These are phyloP conservation scores for Eptesicus fuscus DNA, from an alignment of 2,113 vertebrate genomes.

Conservation along the genomic window DNA sequence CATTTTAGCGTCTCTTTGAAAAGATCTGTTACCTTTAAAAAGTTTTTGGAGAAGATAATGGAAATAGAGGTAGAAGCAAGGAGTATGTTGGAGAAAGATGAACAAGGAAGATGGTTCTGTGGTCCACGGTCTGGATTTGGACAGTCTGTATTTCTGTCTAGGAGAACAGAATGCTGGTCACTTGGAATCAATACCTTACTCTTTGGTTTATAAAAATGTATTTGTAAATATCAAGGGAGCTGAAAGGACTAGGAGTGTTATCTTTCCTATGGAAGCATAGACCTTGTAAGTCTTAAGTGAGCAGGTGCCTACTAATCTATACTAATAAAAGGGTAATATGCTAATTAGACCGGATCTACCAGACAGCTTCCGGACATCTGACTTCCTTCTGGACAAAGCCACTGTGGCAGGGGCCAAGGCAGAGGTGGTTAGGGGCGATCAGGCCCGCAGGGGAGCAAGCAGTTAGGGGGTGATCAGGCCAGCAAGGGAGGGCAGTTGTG, in stretches of 20 bases:
- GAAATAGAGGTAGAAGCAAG: neutral
- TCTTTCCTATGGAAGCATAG: neutral
- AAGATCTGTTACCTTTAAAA: neutral
- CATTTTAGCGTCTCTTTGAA: neutral
- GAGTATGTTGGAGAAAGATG: neutral
- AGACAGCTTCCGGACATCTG: too few relatives aligned
- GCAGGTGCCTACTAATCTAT: neutral
- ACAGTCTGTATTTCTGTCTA: neutral
- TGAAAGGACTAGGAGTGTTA: neutral
- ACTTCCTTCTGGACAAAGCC: too few relatives aligned
- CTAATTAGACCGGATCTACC: too few relatives aligned
- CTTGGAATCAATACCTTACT: neutral
- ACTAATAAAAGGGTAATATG: too few relatives aligned
- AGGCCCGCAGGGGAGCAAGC: too few relatives aligned
- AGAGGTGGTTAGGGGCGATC: too few relatives aligned
- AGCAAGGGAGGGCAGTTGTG: too few relatives aligned
- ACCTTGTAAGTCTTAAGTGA: neutral
- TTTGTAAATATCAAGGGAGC: neutral
- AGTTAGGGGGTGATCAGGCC: too few relatives aligned
- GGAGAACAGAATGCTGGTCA: neutral
- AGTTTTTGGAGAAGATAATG: neutral
- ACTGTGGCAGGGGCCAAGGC: too few relatives aligned
- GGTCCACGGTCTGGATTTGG: rapidly evolving
- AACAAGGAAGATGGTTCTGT: neutral
- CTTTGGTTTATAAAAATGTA: neutral